Evolutionary conservation across 1,140 invertebrate genomes (phyloP), one percentile per base, ranked within the genome.

Genomic region (Galleria mellonella): DNA sequence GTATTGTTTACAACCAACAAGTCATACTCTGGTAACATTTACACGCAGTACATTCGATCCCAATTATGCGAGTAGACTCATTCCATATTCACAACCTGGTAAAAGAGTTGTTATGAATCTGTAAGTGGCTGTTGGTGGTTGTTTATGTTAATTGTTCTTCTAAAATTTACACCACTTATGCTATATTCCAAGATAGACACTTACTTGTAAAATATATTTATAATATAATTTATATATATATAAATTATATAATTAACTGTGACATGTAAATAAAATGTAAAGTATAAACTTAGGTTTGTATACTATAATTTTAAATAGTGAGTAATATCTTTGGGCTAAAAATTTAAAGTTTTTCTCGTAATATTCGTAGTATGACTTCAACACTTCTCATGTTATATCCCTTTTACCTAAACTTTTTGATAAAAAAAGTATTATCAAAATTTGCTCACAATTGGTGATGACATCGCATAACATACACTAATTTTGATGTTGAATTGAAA

Each of bases 1-100:
- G n/a, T 17, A 37, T 37, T 37, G 35, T 17, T 37, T 37, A 37
- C 14, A 37, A 37, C 35, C 35, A 37, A 37, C 35, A 37, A 15
- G 2, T 37, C 35, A 17, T 37, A n/a, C n/a, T 13, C 13, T 36
- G 9, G 10, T 14, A 35, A 9, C 35, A n/a, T 15, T 11, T 17
- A 37, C 14, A 9, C 15, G 32, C 13, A 35, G 9, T n/a, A 9
- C n/a, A 17, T 13, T 15, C 14, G 13, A 9, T 23, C 35, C 35
- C 35, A 37, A 37, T 37, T 37, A 37, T 37, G n/a, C 14, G 35
- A 17, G 15, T 9, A 4, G 12, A 37, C 17, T 37, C 15, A 15
- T 37, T 37, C 14, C 17, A 17, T 7, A 37, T 37, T 37, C 35
- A 37, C 17, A 15, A 17, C 13, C n/a, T 37, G 14, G 14, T 17